Base-by-base conservation (phyloP, 2,888 invertebrate genomes). In the Ornithoptera priamus region DNA sequence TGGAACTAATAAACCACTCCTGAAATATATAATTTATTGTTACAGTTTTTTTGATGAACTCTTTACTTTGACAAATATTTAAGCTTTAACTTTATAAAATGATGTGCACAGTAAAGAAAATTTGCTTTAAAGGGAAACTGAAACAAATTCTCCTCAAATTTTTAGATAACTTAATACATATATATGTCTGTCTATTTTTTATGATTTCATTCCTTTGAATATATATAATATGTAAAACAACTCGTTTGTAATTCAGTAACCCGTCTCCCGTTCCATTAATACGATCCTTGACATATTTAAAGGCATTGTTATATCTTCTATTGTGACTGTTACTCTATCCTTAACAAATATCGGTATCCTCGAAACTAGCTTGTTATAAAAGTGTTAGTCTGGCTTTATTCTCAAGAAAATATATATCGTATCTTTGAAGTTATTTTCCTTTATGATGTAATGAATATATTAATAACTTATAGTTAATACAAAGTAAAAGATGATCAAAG, bases 211-310 rank as follows among this genome's bases (percentile, higher is more conserved):
- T 39, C 39, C 39, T 39, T 39, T 39, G 39, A 39, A 39, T 39
- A 39, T 30, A 30, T 39, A 39, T 39, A 10, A 39, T 24, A 58
- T 22, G 6, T 22, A 20, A n/a, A 57, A 10, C 10, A 57, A 17
- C 20, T 18, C n/a, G 42, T 61, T 61, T 39, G 42, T 12, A 61
- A 61, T 61, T 42, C 62, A 63, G 53, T 53, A 24, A 62, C 7
- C 22, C 17, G 10, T 62, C 17, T 50, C 50, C 15, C 18, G 0
- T 53, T 15, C n/a, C 53, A 53, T 63, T 53, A 63, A 63, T 8
- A 30, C 53, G 30, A 63, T 22, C 63, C 53, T 53, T 63, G 63
- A 63, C 63, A 53, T 53, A 63, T 53, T 63, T 50, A 53, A 63
- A 53, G 53, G 24, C 63, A 63, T 63, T 53, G 63, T 63, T 53